Base-by-base conservation (phyloP, 2,113 vertebrate species). In the Forbesichthys agassizii region DNA sequence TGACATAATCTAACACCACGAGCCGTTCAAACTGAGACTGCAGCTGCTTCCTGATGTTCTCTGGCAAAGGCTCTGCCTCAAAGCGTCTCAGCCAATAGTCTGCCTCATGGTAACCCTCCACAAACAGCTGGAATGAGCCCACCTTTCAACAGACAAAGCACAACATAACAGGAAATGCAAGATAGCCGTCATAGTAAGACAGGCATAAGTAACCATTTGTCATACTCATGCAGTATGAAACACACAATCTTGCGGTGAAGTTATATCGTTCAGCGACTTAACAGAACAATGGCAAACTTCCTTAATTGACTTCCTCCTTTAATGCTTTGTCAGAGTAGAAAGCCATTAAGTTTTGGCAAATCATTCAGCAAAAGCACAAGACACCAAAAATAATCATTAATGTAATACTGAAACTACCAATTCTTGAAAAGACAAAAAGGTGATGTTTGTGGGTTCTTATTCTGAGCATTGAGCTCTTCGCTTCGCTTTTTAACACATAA, bases 51-150 rank as follows among this genome's bases (percentile, higher is more conserved):
- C 97, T 95, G 78, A 92, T 96, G 89, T 99, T 99, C 88, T 99
- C 98, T 4, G 98, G 95, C 74, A 99, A 92, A 76, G 98, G 95
- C 20, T 99, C 95, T 0, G 95, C 95, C 90, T 99, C 97, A 88
- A 99, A 98, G 88, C 94, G 96, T 79, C 96, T 94, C 87, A 99
- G 92, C 98, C 98, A 99, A 88, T 92, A 92, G 78, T 98, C 98
- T 14, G 98, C 97, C 82, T 98, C 97, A 70, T 95, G 96, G 83
- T 98, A 98, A 13, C 93, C 94, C 85, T 98, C 96, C 81, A 99
- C 97, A 83, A 98, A 99, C 20, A 98, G 88, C 91, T 99, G 97
- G 82, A 99, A 98, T 11, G 98, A 99, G 75, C 98, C 98, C 84
- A 99, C 93, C 98, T 99, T 78, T 33, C 16, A 62, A 66, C 16